Percentiles rank a stretch among this genome's conserved stretches.
Evolutionary conservation across 2,888 invertebrate genomes (phyloP).

Genomic region (Mycalesis mineus): DNA sequence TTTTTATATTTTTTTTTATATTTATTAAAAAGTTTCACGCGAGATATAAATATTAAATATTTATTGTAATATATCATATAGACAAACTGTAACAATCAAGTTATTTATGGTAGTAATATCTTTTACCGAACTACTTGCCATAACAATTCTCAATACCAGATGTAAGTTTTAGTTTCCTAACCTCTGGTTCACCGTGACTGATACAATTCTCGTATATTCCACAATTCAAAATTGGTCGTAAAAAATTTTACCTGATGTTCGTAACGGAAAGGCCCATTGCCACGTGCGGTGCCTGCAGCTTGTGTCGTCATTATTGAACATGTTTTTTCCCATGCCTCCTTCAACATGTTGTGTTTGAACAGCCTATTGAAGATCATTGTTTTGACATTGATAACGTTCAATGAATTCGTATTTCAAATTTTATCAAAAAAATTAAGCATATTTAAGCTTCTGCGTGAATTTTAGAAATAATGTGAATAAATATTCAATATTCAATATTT

Average conservation of each 20-base stretch:
- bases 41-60: too few species aligned
- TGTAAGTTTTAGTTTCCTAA: neutral
- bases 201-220: conserved; percentile 59
- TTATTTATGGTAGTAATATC: too few species aligned
- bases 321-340: conserved; percentile 24
- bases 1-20: too few species aligned
- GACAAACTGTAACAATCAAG: too few species aligned
- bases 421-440: too few species aligned
- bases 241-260: conserved; percentile 72
- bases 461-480: too few species aligned
- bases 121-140: neutral
- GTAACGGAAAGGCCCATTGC: conserved; percentile 71
- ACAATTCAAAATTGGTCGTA: conserved; percentile 55
- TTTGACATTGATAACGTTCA: conserved; percentile 12
- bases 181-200: conserved; percentile 41
- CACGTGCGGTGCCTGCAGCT: conserved; percentile 70
- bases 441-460: too few species aligned
- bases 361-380: conserved; percentile 4
- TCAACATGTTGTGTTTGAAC: conserved; percentile 13
- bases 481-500: too few species aligned
- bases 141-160: neutral
- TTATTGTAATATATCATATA: too few species aligned
- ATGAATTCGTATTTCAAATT: too few species aligned
- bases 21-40: too few species aligned
- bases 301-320: conserved; percentile 35